phyloP scores from a whole-genome alignment of 2,888 invertebrate species.

The Ctenicera cuprea region DNA sequence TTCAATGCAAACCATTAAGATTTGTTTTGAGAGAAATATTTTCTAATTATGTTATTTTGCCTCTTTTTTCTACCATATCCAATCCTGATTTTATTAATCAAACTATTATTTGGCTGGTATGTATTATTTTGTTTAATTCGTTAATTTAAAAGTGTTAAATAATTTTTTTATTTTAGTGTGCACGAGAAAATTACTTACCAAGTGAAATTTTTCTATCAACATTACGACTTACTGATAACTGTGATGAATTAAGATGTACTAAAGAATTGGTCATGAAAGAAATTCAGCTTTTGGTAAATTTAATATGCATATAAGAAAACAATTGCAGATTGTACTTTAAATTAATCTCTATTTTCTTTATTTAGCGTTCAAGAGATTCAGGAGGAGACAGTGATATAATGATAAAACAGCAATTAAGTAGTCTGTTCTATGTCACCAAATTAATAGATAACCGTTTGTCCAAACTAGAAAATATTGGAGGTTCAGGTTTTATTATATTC shows the following conservation, averaged over 20 bases:
- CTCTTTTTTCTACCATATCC: slow-evolving; percentile 83
- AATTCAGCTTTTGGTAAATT: slow-evolving; percentile 82
- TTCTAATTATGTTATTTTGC: slow-evolving; percentile 68
- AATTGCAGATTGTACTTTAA: too few relatives aligned
- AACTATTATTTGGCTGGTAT: slow-evolving; percentile 90
- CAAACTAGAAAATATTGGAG: slow-evolving; percentile 68
- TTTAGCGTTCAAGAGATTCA: slow-evolving; percentile 86
- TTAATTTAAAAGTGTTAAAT: background rate
- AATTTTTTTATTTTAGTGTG: slow-evolving; percentile 78
- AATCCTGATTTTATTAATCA: slow-evolving; percentile 96
- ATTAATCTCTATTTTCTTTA: slow-evolving; percentile 24
- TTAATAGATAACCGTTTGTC: slow-evolving; percentile 78
- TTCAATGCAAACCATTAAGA: slow-evolving; percentile 87
- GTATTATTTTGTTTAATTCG: slow-evolving; percentile 64
- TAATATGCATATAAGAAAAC: too few relatives aligned
- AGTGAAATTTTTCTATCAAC: slow-evolving; percentile 91
- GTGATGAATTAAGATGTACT: slow-evolving; percentile 89
- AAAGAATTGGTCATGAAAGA: slow-evolving; percentile 87
- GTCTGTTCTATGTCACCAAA: slow-evolving; percentile 86
- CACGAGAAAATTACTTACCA: slow-evolving; percentile 82
- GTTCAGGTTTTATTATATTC: slow-evolving; percentile 40
- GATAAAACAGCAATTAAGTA: slow-evolving; percentile 91
- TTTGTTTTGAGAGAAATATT: slow-evolving; percentile 82
- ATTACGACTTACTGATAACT: slow-evolving; percentile 85
- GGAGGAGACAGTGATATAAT: slow-evolving; percentile 89